Evolutionary conservation across 2,888 invertebrate species (phyloP).

Genomic region (Sinhomidia bicolor): DNA sequence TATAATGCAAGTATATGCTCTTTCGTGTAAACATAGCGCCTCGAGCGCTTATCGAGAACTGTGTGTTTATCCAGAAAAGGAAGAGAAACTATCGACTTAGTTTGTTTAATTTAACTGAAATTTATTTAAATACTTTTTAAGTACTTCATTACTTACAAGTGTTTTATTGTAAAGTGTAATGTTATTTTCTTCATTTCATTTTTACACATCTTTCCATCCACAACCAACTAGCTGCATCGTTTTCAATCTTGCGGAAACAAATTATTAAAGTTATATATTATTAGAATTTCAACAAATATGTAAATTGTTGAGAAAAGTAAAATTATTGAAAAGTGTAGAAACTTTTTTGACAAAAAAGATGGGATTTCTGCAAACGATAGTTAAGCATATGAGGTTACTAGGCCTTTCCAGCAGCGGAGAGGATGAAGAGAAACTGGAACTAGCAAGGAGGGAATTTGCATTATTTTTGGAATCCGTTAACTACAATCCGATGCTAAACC

Average conservation of each 20-base stretch:
- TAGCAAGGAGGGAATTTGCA: neutral
- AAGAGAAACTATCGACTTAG: too few relatives aligned
- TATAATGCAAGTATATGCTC: too few relatives aligned
- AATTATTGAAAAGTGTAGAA: too few relatives aligned
- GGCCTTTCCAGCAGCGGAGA: neutral
- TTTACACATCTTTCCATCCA: neutral
- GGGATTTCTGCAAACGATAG: neutral
- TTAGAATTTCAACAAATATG: neutral
- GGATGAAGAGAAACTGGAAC: slow-evolving; percentile 3
- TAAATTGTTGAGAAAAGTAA: neutral
- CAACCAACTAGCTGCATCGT: neutral
- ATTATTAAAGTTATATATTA: neutral
- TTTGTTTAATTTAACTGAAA: too few relatives aligned
- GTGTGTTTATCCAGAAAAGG: too few relatives aligned
- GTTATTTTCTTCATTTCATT: neutral
- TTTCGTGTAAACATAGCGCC: too few relatives aligned
- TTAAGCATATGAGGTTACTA: neutral
- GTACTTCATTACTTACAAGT: neutral
- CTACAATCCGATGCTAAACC: slow-evolving; percentile 43
- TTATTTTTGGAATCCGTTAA: neutral
- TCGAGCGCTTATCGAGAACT: too few relatives aligned
- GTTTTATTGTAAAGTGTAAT: neutral
- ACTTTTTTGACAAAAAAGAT: neutral
- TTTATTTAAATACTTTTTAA: neutral
- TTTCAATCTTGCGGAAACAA: neutral